Evolutionary conservation across 2,888 invertebrate genomes (phyloP).

Genomic region (Diogma glabrata): DNA sequence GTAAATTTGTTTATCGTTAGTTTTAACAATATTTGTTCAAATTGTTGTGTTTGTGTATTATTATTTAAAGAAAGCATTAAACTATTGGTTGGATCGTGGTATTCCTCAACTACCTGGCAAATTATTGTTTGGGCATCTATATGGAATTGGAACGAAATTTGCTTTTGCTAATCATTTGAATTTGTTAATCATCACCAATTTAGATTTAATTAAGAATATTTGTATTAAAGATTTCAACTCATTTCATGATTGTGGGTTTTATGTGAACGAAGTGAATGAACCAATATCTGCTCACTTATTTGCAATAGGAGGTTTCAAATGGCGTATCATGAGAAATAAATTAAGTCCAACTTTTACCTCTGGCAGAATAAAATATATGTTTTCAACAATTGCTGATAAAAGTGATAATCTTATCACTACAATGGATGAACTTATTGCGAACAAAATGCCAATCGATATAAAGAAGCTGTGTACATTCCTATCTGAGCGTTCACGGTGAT

Average conservation of each 20-base stretch:
- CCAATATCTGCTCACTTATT: constrained; percentile 49
- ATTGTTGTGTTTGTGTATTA: too few species aligned
- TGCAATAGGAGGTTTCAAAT: constrained; percentile 43
- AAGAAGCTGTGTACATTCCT: too few species aligned
- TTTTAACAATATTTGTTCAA: neutral
- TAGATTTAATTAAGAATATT: constrained; percentile 46
- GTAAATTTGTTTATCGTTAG: neutral
- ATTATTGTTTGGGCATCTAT: neutral
- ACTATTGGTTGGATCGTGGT: neutral
- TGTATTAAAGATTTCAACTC: constrained; percentile 49
- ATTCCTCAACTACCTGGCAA: too few species aligned
- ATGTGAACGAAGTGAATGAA: constrained; percentile 48
- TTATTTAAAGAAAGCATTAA: neutral
- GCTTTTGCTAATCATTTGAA: neutral
- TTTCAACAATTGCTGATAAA: constrained; percentile 23
- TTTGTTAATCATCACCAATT: constrained; percentile 48
- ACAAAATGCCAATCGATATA: neutral
- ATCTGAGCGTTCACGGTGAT: too few species aligned
- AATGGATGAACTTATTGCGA: too few species aligned
- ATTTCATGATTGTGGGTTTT: constrained; percentile 54
- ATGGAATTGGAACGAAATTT: neutral
- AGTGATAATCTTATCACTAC: too few species aligned
- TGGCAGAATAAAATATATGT: constrained; percentile 25
- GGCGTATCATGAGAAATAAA: constrained; percentile 51
- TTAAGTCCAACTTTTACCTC: constrained; percentile 55